phyloP scores from a whole-genome alignment of 2,113 vertebrate species.

The Alethe castanea region DNA sequence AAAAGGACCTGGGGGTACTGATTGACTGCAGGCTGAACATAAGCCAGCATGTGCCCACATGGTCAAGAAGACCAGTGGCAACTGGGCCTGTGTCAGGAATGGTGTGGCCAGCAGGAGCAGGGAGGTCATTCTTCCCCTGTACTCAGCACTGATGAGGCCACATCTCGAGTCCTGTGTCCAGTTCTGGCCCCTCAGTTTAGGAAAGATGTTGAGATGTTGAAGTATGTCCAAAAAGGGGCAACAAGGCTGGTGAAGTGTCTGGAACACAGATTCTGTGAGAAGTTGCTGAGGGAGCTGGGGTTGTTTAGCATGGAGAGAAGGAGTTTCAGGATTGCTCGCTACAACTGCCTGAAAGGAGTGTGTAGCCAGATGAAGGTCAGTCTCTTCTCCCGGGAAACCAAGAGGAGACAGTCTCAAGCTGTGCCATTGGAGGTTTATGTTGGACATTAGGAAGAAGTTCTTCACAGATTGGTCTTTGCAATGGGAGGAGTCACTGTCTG shows the following conservation, averaged over 20 bases:
- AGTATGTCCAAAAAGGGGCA: accelerated
- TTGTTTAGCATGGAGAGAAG: neutral
- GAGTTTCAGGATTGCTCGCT: accelerated
- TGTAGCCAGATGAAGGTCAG: neutral
- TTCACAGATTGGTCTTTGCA: neutral
- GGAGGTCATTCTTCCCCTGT: neutral
- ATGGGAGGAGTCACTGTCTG: neutral
- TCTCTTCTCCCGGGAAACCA: neutral
- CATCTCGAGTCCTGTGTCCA: too few relatives aligned
- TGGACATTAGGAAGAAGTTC: neutral
- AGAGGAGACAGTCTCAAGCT: neutral
- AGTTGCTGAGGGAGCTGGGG: neutral
- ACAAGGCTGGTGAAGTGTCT: neutral
- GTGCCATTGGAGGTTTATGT: neutral
- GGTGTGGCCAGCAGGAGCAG: neutral
- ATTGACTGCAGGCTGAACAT: too few relatives aligned
- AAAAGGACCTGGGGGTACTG: neutral
- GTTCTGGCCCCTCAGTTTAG: neutral
- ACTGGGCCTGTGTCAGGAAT: neutral
- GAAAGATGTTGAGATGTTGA: neutral
- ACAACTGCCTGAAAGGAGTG: accelerated
- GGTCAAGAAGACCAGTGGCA: neutral
- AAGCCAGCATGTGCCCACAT: neutral
- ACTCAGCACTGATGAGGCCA: too few relatives aligned
- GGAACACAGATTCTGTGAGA: neutral